Evolutionary conservation across 1,140 invertebrate species (phyloP), one percentile per base, ranked within the genome.

Genomic region (Drosophila sechellia): DNA sequence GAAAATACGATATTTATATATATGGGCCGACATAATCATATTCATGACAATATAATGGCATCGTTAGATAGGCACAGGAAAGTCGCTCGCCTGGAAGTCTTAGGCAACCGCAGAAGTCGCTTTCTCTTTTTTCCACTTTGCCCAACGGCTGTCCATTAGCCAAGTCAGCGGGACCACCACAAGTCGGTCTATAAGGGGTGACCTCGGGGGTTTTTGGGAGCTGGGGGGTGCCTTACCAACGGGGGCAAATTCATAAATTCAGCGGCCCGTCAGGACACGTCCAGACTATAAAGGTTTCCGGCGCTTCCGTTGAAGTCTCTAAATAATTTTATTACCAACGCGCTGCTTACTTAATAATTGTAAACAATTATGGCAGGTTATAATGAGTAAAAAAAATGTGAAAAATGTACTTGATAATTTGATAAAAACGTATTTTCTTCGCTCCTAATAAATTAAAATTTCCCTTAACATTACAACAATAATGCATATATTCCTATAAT

Each of bases 31-130:
- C 76, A 69, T 84, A 84, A 85, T 85, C 81, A 85, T 80, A 85
- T 85, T 85, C 81, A 85, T 80, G 81, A 85, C 81, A 85, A 85
- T 73, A 65, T 85, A 85, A 85, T 85, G 81, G 72, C 81, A 80
- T 85, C 81, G 81, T 85, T 84, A 85, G 56, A 79, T 71, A 48
- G 77, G 46, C 77, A 60, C 34, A 56, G 40, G 35, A 15, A 34
- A 76, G 39, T 54, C 66, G 72, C 55, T 59, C 43, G 43, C 65
- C 57, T 56, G 68, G 48, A 76, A 77, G 64, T 72, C 61, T 61
- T 55, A 40, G 34, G 40, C 39, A 53, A 64, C 69, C 64, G 56
- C 40, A 58, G 56, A 58, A 58, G 43, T 37, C 43, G 56, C 56
- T 37, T 37, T 58, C 31, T 1, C 11, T 13, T 35, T 17, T 48